Evolutionary conservation across 2,113 vertebrate species (phyloP).

Genomic region (Stictonetta naevosa): DNA sequence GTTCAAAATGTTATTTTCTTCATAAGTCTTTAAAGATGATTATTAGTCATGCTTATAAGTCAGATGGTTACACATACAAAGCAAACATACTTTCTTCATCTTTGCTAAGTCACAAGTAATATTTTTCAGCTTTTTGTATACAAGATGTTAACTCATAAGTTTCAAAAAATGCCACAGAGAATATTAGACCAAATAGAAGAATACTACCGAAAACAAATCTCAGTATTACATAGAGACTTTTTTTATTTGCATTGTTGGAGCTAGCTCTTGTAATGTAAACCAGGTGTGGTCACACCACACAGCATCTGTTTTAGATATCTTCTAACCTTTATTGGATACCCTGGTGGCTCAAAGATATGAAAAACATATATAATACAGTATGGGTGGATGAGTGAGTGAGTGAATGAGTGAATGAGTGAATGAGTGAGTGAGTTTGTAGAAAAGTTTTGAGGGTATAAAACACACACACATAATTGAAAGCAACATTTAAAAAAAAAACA

Average conservation of each 20-base stretch:
- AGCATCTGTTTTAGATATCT: not conserved
- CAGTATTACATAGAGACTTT: not conserved
- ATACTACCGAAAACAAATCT: not conserved
- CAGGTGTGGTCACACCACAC: not conserved
- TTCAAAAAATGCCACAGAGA: not conserved
- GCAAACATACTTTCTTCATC: not conserved
- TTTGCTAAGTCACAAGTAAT: not conserved
- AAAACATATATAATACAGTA: no score
- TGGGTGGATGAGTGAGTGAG: not conserved
- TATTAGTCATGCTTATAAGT: not conserved
- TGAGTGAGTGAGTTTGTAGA: not conserved
- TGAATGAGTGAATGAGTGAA: not conserved
- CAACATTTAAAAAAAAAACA: no score
- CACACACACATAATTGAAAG: not conserved
- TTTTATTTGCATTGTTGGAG: not conserved
- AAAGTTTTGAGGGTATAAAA: not conserved
- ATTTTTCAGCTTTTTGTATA: not conserved
- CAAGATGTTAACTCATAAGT: not conserved
- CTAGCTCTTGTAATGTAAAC: not conserved
- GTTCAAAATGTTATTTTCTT: not conserved
- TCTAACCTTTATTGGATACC: not conserved
- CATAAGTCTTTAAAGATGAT: not conserved
- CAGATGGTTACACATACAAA: not conserved
- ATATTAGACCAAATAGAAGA: not conserved
- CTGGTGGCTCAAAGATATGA: not conserved